A percentile compares a stretch with the other conserved stretches of the same genome.
Conservation (phyloP, 2,888 invertebrate genomes). For the Thecocarcelia acutangulata region DNA sequence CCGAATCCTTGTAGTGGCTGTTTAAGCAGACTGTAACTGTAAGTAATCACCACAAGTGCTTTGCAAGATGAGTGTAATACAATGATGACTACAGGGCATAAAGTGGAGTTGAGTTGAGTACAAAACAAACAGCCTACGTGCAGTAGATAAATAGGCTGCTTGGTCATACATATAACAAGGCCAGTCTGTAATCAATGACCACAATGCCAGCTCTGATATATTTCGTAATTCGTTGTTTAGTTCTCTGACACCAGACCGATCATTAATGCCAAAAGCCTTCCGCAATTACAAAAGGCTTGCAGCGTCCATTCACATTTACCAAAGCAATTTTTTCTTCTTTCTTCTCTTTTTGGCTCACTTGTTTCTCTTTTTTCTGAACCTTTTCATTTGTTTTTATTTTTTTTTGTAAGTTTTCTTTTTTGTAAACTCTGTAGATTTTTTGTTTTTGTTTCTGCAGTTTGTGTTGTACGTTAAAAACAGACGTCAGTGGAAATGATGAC, state of each 20-base stretch:
- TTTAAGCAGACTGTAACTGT: slow-evolving; percentile 30
- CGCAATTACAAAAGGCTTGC: slow-evolving; percentile 42
- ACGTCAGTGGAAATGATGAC: slow-evolving; percentile 14
- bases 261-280: slow-evolving; percentile 41
- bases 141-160: background rate
- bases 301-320: slow-evolving; percentile 34
- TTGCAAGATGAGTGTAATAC: slow-evolving; percentile 31
- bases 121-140: slow-evolving; percentile 41
- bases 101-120: slow-evolving; percentile 22
- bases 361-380: background rate
- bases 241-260: slow-evolving; percentile 8
- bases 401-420: background rate
- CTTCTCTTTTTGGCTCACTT: background rate
- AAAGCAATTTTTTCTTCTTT: slow-evolving; percentile 12
- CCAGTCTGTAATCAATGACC: slow-evolving; percentile 51
- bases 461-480: slow-evolving; percentile 57
- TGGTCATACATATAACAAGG: slow-evolving; percentile 5
- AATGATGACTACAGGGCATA: slow-evolving; percentile 6
- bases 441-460: slow-evolving; percentile 44
- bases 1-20: background rate
- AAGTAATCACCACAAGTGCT: slow-evolving; percentile 54
- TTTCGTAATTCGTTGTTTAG: slow-evolving; percentile 12
- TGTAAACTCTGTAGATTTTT: background rate
- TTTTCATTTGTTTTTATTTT: slow-evolving; percentile 7
- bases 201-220: slow-evolving; percentile 32